Base-by-base conservation (phyloP, 2,888 invertebrate species). In the Siphlonurus alternatus region DNA sequence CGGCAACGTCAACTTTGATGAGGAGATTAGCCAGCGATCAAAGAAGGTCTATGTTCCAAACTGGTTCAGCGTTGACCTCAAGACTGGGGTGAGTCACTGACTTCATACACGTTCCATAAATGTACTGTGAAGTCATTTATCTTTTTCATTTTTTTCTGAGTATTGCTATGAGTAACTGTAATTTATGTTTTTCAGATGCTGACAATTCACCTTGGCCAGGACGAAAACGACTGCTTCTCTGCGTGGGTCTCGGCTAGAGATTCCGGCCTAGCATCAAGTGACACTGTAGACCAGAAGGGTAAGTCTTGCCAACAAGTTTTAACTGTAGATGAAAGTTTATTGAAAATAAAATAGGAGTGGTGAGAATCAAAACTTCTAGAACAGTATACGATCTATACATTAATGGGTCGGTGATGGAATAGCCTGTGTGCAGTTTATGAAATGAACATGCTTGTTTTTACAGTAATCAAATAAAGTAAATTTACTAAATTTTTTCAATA, bases 231-330 rank as follows among this genome's bases (percentile, higher is more conserved):
- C 74, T 98, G 97, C 74, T 89, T 99, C 72, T 88, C 95, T 53
- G 97, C 99, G 0, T 99, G 99, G 99, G 94, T 99, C 2, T 95
- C 97, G 62, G 93, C 95, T 0, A 89, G 88, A 74, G 99, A 99
- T 74, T 90, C 93, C 23, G 96, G 94, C 0, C 81, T 98, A 69
- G 86, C 88, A 0, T 82, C 79, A 59, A 77, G 78, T 74, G 77
- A 91, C 81, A 72, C 84, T 76, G 77, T 79, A 63, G 94, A 94
- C 73, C 88, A 89, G 69, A 93, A 79, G 82, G 82, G 81, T 84
- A 76, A 70, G 75, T 74, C 38, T 74, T 75, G 67, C 72, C n/a
- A n/a, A n/a, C n/a, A n/a, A 74, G 1, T 38, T 24, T 19, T 25
- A 19, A 15, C 15, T 23, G 5, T 38, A 38, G 38, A 53, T 53